phyloP scores from a whole-genome alignment of 2,113 vertebrate species.

The Brachyhypopomus gauderio region DNA sequence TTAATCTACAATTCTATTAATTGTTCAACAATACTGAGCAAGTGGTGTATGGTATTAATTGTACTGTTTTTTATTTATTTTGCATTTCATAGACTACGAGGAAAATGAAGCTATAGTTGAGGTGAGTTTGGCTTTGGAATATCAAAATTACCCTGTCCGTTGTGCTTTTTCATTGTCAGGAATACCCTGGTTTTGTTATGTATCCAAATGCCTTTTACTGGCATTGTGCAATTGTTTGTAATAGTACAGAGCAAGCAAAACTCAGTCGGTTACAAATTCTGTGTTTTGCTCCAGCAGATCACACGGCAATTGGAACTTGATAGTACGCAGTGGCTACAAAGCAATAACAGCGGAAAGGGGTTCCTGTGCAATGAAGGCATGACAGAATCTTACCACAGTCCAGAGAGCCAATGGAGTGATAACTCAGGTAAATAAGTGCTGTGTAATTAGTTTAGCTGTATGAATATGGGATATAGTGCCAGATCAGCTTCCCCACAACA shows the following conservation, averaged over 20 bases:
- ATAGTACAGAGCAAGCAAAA: constrained; percentile 36
- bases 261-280: constrained; percentile 53
- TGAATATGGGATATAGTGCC: not conserved
- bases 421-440: constrained; percentile 70
- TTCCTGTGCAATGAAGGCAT: constrained; percentile 72
- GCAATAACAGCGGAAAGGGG: constrained; percentile 52
- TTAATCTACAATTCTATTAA: not conserved
- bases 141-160: not conserved
- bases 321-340: constrained; percentile 41
- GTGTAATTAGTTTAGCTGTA: not conserved
- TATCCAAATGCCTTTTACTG: constrained; percentile 37
- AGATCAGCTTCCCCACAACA: not conserved
- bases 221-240: constrained; percentile 27
- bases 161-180: constrained; percentile 69
- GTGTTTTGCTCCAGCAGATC: constrained; percentile 70
- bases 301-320: constrained; percentile 71
- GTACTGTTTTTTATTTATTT: constrained; percentile 21
- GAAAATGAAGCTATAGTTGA: constrained; percentile 61
- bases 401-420: constrained; percentile 73
- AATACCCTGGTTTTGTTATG: constrained; percentile 63
- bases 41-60: not conserved
- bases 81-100: constrained; percentile 55
- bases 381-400: constrained; percentile 60
- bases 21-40: not conserved
- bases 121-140: constrained; percentile 61